Percentiles rank a stretch among this genome's conserved stretches.
phyloP scores from a whole-genome alignment of 2,888 invertebrate species.

The Hybos culiciformis region DNA sequence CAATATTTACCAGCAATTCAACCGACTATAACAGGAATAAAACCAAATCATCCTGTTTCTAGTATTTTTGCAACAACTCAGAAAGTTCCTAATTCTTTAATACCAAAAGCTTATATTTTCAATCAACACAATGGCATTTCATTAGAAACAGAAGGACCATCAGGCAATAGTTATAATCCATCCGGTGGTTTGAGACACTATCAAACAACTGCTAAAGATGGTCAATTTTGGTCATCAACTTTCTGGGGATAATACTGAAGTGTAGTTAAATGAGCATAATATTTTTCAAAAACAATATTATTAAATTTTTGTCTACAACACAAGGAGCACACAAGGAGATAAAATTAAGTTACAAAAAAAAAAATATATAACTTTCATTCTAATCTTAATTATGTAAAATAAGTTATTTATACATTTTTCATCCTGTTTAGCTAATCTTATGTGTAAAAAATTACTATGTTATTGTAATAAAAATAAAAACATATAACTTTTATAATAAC shows the following conservation, averaged over 20 bases:
- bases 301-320: not conserved
- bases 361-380: not conserved
- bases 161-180: constrained; percentile 10
- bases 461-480: too few species aligned
- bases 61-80: constrained; percentile 14
- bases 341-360: not conserved
- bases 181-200: not conserved
- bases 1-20: constrained; percentile 12
- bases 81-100: constrained; percentile 15
- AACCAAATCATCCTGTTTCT: constrained; percentile 6
- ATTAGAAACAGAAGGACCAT: constrained; percentile 30
- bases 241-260: not conserved
- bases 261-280: not conserved
- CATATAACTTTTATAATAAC: too few species aligned
- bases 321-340: not conserved
- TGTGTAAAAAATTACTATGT: too few species aligned
- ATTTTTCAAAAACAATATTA: not conserved
- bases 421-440: too few species aligned
- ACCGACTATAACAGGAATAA: constrained; percentile 9
- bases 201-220: not conserved
- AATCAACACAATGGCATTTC: constrained; percentile 34
- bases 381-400: too few species aligned
- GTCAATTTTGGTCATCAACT: not conserved
- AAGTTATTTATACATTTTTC: too few species aligned
- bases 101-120: constrained; percentile 32